Evolutionary conservation across 1,140 invertebrate species (phyloP).

Genomic region (Drosophila melanica): DNA sequence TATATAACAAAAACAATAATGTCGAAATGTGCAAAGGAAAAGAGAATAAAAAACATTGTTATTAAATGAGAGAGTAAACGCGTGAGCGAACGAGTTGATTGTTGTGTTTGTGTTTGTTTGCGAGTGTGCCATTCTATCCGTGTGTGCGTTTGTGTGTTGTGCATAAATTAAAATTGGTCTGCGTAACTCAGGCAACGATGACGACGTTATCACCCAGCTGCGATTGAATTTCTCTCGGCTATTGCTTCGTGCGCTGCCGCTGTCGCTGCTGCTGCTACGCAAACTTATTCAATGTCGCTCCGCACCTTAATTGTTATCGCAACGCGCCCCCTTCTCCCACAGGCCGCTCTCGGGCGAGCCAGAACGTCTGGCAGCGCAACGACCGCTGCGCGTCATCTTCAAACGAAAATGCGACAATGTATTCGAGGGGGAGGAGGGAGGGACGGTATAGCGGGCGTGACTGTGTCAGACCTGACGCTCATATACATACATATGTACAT

Average conservation of each 20-base stretch:
- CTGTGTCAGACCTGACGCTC: constrained; percentile 31
- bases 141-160: constrained; percentile 47
- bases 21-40: constrained; percentile 54
- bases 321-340: constrained; percentile 4
- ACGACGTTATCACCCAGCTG: constrained; percentile 70
- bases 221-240: constrained; percentile 48
- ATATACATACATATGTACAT: constrained; percentile 8
- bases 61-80: constrained; percentile 34
- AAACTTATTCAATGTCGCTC: constrained; percentile 67
- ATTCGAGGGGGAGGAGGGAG: constrained; percentile 12
- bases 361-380: constrained; percentile 73
- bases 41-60: constrained; percentile 52
- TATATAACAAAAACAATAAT: constrained; percentile 58
- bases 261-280: constrained; percentile 55
- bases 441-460: constrained; percentile 8
- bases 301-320: constrained; percentile 63
- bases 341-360: constrained; percentile 49
- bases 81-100: constrained; percentile 53
- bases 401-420: constrained; percentile 67
- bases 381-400: constrained; percentile 71
- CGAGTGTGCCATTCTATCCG: constrained; percentile 17
- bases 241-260: constrained; percentile 20
- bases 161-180: constrained; percentile 78
- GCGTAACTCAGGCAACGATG: constrained; percentile 62
- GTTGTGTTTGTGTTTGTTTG: constrained; percentile 22